A percentile compares a stretch with the other conserved stretches of the same genome.
Conservation (phyloP, 1,140 invertebrate genomes). For the Zaprionus ghesquierei region DNA sequence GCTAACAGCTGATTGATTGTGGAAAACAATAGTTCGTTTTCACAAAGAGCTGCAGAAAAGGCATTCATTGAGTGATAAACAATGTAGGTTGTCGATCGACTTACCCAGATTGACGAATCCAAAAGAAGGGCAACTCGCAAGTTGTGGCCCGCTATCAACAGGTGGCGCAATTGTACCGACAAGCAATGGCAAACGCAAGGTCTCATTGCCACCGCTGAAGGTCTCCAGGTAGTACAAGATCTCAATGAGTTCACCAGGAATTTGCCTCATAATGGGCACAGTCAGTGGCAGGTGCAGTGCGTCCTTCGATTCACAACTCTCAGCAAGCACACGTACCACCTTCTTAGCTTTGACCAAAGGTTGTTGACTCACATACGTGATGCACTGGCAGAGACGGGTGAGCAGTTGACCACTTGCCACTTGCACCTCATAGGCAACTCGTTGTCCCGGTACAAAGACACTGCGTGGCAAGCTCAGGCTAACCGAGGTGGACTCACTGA, state of each 20-base stretch:
- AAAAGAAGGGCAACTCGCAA: background rate
- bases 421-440: constrained; percentile 34
- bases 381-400: constrained; percentile 44
- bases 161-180: constrained; percentile 59
- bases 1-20: constrained; percentile 41
- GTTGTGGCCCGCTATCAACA: background rate
- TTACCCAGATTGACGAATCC: constrained; percentile 58
- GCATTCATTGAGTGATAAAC: background rate
- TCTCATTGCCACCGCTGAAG: background rate
- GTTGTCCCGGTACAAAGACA: constrained; percentile 63
- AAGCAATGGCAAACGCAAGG: constrained; percentile 40
- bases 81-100: background rate
- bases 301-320: constrained; percentile 1
- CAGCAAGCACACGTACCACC: constrained; percentile 30
- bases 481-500: background rate
- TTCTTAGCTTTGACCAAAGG: constrained; percentile 33
- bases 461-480: constrained; percentile 45
- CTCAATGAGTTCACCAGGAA: constrained; percentile 16
- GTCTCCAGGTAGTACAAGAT: constrained; percentile 58
- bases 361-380: constrained; percentile 31
- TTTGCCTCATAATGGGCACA: constrained; percentile 39
- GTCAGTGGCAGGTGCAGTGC: constrained; percentile 54
- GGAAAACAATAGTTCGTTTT: constrained; percentile 30
- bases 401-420: background rate
- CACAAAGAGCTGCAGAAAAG: constrained; percentile 32